phyloP scores from a whole-genome alignment of 2,113 vertebrate species.

The Poecilia latipinna region DNA sequence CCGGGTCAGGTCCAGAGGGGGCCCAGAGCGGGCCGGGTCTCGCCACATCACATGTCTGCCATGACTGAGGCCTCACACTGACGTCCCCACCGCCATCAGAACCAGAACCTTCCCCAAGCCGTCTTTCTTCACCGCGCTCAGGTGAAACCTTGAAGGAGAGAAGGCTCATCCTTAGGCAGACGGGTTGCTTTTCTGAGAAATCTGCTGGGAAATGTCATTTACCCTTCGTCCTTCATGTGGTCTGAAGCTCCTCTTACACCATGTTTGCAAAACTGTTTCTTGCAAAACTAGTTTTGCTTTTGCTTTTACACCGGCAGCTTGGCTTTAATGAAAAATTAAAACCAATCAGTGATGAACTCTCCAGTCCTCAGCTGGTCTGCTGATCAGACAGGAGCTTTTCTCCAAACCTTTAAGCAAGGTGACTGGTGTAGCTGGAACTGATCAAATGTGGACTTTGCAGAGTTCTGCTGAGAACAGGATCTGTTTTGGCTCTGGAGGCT shows the following conservation, averaged over 20 bases:
- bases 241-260: conserved; percentile 49
- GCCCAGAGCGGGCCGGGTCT: no score
- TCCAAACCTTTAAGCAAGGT: not conserved
- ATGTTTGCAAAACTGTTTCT: conserved; percentile 46
- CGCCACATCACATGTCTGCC: conserved; percentile 77
- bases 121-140: conserved; percentile 56
- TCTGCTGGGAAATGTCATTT: conserved; percentile 56
- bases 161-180: conserved; percentile 49
- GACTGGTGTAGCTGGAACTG: not conserved
- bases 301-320: conserved; percentile 22
- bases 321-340: conserved; percentile 14
- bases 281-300: conserved; percentile 59
- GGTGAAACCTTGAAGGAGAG: conserved; percentile 45
- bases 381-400: not conserved
- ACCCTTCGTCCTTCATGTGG: conserved; percentile 69
- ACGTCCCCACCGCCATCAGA: conserved; percentile 57
- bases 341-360: not conserved
- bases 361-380: not conserved
- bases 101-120: conserved; percentile 65
- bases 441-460: no score
- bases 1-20: no score
- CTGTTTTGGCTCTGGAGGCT: not conserved
- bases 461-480: no score
- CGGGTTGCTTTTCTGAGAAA: conserved; percentile 69
- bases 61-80: conserved; percentile 71